Conservation (phyloP, 1,140 invertebrate species). For the Linepithema humile region DNA sequence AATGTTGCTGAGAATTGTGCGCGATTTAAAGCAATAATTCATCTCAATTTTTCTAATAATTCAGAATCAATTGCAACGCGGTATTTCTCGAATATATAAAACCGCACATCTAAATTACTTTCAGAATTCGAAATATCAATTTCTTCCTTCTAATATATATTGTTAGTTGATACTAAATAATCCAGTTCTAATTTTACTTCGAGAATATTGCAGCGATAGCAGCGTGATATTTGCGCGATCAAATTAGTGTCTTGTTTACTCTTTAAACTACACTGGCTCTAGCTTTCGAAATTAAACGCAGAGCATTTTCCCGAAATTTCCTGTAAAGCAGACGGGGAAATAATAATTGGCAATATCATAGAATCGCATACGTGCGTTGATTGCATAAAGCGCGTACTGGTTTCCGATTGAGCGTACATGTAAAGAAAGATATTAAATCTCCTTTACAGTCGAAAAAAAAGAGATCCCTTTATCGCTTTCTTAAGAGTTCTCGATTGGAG, state of each 20-base stretch:
- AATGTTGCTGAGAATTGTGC: no score
- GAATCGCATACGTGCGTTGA: conserved; percentile 3
- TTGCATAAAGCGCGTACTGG: not conserved
- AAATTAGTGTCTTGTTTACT: conserved; percentile 45
- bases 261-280: conserved; percentile 31
- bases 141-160: not conserved
- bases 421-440: not conserved
- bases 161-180: conserved; percentile 16
- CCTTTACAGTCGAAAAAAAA: not conserved
- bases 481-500: not conserved
- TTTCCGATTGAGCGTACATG: not conserved
- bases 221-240: conserved; percentile 29
- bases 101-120: not conserved
- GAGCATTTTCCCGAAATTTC: conserved; percentile 6
- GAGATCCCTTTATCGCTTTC: not conserved
- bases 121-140: not conserved
- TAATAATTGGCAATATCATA: conserved; percentile 15
- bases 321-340: not conserved
- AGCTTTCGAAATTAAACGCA: conserved; percentile 32
- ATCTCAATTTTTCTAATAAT: not conserved
- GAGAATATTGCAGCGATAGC: conserved; percentile 1
- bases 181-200: conserved; percentile 9
- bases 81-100: not conserved
- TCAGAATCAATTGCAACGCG: not conserved
- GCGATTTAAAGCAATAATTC: not conserved